Percentiles rank a stretch among this genome's conserved stretches.
Conservation (phyloP, 2,888 invertebrate species). For the Hypselothyrea guttata region DNA sequence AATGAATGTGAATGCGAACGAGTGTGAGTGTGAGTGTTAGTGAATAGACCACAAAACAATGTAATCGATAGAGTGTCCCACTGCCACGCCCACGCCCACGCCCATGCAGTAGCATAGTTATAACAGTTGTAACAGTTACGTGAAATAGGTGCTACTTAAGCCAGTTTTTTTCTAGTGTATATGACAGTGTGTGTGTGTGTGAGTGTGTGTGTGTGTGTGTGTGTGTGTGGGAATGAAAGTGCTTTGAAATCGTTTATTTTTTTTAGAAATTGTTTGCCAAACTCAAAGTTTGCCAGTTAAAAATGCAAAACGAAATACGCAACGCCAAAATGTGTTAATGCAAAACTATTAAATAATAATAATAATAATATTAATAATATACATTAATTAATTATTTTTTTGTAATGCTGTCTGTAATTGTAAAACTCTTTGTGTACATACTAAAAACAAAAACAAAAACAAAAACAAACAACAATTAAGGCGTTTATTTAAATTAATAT, state of each 20-base stretch:
- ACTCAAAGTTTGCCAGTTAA: slow-evolving; percentile 64
- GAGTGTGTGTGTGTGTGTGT: not conserved
- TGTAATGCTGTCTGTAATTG: slow-evolving; percentile 34
- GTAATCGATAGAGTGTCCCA: slow-evolving; percentile 14
- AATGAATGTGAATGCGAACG: slow-evolving; percentile 10
- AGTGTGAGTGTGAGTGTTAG: slow-evolving; percentile 30
- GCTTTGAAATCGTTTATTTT: slow-evolving; percentile 5
- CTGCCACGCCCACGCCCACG: slow-evolving; percentile 61
- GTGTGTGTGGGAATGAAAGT: slow-evolving; percentile 6
- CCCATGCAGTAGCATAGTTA: no score
- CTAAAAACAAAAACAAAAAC: no score
- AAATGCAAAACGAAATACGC: slow-evolving; percentile 29
- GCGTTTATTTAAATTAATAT: slow-evolving; percentile 48
- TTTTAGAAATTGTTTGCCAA: slow-evolving; percentile 49
- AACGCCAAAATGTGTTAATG: slow-evolving; percentile 61
- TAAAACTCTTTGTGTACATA: slow-evolving; percentile 65
- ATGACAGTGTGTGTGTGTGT: not conserved
- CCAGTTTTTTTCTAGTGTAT: not conserved
- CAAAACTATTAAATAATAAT: slow-evolving; percentile 44
- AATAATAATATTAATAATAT: slow-evolving; percentile 16
- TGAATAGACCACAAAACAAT: slow-evolving; percentile 15
- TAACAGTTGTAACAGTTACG: no score
- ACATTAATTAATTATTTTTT: slow-evolving; percentile 22
- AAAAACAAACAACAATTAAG: slow-evolving; percentile 27
- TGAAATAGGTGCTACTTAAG: no score